These are phyloP conservation scores for Hirudo medicinalis DNA, from an alignment of 1,140 invertebrate genomes.

Conservation along the genomic window DNA sequence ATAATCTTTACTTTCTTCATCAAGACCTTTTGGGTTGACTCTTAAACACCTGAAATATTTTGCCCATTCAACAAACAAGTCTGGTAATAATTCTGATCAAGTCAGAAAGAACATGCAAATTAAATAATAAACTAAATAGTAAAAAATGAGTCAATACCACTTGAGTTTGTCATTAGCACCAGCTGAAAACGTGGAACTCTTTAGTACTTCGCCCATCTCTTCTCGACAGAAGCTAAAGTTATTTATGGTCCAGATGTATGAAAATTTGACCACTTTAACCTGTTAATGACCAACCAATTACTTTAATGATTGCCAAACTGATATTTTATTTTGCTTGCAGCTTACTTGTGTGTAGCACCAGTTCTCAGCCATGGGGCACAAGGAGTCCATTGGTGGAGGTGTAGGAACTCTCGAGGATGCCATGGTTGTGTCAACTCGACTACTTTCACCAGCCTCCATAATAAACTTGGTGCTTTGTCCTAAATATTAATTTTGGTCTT, in stretches of 20 bases:
- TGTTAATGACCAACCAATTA: conserved; percentile 41
- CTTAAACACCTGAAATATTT: conserved; percentile 66
- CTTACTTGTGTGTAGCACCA: conserved; percentile 43
- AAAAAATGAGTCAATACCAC: conserved; percentile 53
- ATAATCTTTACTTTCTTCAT: conserved; percentile 99
- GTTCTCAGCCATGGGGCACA: conserved; percentile 42
- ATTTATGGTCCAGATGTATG: conserved; percentile 99
- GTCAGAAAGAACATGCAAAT: not conserved
- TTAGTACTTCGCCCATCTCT: conserved; percentile 98
- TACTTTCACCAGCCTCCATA: conserved; percentile 10
- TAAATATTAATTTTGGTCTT: too few species aligned
- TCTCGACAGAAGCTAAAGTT: conserved; percentile 92
- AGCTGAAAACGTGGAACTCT: conserved; percentile 97
- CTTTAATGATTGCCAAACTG: not conserved
- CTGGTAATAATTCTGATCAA: not conserved
- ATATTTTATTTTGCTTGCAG: not conserved
- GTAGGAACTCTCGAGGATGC: conserved; percentile 21
- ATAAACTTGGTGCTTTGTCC: too few species aligned
- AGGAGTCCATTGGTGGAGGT: conserved; percentile 36
- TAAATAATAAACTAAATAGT: not conserved
- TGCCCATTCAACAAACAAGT: not conserved
- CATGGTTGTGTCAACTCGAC: conserved; percentile 22
- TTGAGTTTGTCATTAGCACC: conserved; percentile 98
- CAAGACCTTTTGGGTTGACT: conserved; percentile 96
- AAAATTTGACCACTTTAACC: conserved; percentile 99